Percentiles rank a stretch among this genome's conserved stretches.
These are phyloP conservation scores for Galago senegalensis DNA, from an alignment of 2,797 vertebrate species.

Conservation along the genomic window DNA sequence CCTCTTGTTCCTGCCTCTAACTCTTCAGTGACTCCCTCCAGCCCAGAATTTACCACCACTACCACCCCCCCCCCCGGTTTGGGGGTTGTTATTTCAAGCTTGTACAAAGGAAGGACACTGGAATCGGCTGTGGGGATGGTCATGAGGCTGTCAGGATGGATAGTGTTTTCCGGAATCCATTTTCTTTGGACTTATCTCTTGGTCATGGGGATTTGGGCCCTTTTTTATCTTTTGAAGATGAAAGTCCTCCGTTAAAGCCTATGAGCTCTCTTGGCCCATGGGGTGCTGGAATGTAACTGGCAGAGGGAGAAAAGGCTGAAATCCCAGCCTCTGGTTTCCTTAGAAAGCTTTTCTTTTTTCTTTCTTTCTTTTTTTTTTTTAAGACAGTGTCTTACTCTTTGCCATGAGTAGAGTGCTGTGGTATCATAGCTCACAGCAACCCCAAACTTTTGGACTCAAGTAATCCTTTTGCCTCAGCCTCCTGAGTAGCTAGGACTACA, in stretches of 20 bases:
- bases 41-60: background rate
- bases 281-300: background rate
- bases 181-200: slow-evolving; percentile 86
- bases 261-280: slow-evolving; percentile 77
- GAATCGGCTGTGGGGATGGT: background rate
- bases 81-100: background rate
- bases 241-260: slow-evolving; percentile 84
- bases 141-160: background rate
- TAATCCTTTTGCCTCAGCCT: too few species aligned
- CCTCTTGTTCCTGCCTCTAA: background rate
- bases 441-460: too few species aligned
- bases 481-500: too few species aligned
- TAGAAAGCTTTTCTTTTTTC: background rate
- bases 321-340: slow-evolving; percentile 75
- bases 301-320: slow-evolving; percentile 75
- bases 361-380: too few species aligned
- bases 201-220: slow-evolving; percentile 84
- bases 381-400: too few species aligned
- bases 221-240: slow-evolving; percentile 87
- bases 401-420: too few species aligned
- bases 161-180: slow-evolving; percentile 83
- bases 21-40: background rate
- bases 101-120: background rate
- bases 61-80: background rate
- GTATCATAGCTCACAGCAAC: too few species aligned